Conservation (phyloP, 2,113 vertebrate genomes). For the Chaenogobius annularis region DNA sequence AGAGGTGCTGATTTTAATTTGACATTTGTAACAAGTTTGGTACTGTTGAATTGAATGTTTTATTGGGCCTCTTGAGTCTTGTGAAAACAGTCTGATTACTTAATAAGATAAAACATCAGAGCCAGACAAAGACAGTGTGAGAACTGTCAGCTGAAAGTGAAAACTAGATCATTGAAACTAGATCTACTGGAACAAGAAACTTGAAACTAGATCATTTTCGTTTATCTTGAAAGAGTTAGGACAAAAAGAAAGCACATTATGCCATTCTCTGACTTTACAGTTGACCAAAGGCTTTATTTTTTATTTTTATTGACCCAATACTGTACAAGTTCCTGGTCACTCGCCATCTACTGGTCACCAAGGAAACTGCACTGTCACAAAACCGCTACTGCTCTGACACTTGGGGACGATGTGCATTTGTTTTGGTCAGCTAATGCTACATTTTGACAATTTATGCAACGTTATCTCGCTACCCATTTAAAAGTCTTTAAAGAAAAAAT, state of each 20-base stretch:
- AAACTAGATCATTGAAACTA: slow-evolving; percentile 17
- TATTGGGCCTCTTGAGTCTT: slow-evolving; percentile 38
- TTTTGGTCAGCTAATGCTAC: no score
- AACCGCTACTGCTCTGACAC: no score
- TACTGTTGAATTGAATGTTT: slow-evolving; percentile 52
- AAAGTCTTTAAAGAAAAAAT: no score
- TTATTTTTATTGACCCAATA: no score
- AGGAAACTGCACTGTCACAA: no score
- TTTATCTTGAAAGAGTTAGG: neutral
- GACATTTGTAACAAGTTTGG: slow-evolving; percentile 61
- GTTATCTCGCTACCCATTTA: no score
- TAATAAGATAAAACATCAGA: slow-evolving; percentile 35
- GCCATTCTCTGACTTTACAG: neutral
- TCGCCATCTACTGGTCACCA: no score
- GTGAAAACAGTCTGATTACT: slow-evolving; percentile 28
- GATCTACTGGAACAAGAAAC: no score
- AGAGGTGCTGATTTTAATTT: slow-evolving; percentile 65
- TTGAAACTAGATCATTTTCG: slow-evolving; percentile 13
- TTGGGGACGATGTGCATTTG: no score
- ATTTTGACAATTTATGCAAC: no score
- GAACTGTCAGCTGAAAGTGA: slow-evolving; percentile 16
- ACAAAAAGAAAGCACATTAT: neutral
- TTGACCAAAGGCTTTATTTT: neutral
- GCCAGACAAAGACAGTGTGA: slow-evolving; percentile 14
- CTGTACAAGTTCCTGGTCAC: no score